Percentiles rank a stretch among this genome's conserved stretches.
phyloP scores from a whole-genome alignment of 2,888 invertebrate genomes.

The Gastracanthus pulcherrimus region DNA sequence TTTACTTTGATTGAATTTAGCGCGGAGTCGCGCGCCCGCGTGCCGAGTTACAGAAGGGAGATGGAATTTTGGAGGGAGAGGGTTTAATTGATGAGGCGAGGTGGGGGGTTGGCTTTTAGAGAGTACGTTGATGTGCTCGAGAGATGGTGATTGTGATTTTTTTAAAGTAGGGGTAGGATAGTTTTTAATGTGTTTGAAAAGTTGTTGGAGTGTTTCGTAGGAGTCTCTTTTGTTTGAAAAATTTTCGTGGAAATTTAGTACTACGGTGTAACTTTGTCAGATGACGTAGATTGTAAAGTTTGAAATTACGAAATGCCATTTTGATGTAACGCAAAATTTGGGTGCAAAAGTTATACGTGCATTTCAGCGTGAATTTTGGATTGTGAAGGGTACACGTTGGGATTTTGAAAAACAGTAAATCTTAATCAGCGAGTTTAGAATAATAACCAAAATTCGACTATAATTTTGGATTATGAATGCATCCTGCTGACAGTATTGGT shows the following conservation, averaged over 20 bases:
- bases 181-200: too few relatives aligned
- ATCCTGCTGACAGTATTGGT: too few relatives aligned
- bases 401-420: background rate
- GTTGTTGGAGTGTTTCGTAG: too few relatives aligned
- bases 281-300: background rate
- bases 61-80: background rate
- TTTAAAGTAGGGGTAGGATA: too few relatives aligned
- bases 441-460: background rate
- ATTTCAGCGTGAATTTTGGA: too few relatives aligned
- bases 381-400: background rate
- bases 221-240: background rate
- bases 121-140: too few relatives aligned
- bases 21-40: background rate
- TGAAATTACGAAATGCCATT: background rate
- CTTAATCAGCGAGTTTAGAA: too few relatives aligned
- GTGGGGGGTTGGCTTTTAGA: too few relatives aligned
- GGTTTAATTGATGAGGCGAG: too few relatives aligned
- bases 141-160: too few relatives aligned
- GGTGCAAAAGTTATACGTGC: background rate
- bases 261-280: background rate
- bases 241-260: background rate
- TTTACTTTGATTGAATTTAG: constrained; percentile 37
- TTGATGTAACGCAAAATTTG: background rate
- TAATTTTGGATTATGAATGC: background rate
- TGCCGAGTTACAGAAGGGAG: background rate